Conservation (phyloP, 1,140 invertebrate genomes). For the Dreissena polymorpha region DNA sequence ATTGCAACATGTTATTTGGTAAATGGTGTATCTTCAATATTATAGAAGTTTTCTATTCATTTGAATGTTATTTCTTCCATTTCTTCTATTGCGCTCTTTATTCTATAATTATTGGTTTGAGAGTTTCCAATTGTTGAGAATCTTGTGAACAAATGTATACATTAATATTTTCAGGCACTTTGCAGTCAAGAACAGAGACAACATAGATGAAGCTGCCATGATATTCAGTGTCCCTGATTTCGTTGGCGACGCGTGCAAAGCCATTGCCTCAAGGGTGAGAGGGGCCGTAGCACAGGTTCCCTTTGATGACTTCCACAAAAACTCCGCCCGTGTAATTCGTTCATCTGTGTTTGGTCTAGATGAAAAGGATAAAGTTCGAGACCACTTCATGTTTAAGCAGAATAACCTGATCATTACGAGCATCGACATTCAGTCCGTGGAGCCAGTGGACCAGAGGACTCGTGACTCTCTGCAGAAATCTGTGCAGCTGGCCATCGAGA, state of each 20-base stretch:
- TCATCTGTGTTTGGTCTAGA: conserved; percentile 82
- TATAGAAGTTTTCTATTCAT: too few relatives aligned
- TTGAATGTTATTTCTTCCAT: too few relatives aligned
- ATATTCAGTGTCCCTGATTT: conserved; percentile 83
- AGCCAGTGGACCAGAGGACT: conserved; percentile 82
- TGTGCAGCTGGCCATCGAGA: conserved; percentile 82
- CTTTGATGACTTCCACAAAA: conserved; percentile 83
- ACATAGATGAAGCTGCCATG: conserved; percentile 75
- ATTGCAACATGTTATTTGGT: too few relatives aligned
- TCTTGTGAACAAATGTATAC: not conserved
- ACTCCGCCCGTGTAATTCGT: conserved; percentile 81
- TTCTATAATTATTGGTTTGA: too few relatives aligned
- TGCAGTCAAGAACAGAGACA: conserved; percentile 74
- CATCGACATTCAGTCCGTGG: conserved; percentile 82
- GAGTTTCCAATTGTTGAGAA: too few relatives aligned
- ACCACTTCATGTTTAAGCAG: conserved; percentile 79
- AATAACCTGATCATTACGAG: conserved; percentile 81
- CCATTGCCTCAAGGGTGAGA: conserved; percentile 81
- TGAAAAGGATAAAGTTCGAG: conserved; percentile 78
- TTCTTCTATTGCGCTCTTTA: too few relatives aligned
- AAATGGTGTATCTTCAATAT: too few relatives aligned
- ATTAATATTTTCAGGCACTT: conserved; percentile 78
- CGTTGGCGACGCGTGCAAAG: conserved; percentile 82
- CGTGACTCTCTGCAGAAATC: conserved; percentile 82
- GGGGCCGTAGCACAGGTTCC: conserved; percentile 81